These are phyloP conservation scores for Scyliorhinus canicula DNA, from an alignment of 2,797 vertebrate species.

Conservation along the genomic window DNA sequence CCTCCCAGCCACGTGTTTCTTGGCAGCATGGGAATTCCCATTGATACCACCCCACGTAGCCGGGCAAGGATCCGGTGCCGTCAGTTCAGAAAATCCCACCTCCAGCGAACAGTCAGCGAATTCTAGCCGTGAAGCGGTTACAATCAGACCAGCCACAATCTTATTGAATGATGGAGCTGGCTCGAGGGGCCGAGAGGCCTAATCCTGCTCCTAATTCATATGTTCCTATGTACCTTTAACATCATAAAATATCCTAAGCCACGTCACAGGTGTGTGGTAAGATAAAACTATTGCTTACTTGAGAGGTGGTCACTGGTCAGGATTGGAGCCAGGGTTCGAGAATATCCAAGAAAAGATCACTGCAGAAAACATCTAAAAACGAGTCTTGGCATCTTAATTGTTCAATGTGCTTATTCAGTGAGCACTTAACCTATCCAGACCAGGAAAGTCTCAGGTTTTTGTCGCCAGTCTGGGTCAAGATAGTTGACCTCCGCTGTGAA, in stretches of 20 bases:
- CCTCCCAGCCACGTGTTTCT: no score
- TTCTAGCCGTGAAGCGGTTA: no score
- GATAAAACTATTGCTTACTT: neutral
- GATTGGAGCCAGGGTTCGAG: neutral
- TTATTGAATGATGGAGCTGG: no score
- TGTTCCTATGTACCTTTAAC: no score
- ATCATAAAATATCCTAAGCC: neutral
- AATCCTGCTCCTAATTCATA: no score
- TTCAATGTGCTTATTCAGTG: neutral
- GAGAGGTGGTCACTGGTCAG: neutral
- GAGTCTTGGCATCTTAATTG: neutral
- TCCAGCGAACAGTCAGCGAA: no score
- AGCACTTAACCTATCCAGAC: neutral
- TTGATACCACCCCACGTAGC: no score
- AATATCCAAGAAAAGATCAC: neutral
- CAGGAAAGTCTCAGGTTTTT: neutral
- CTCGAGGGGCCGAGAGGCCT: no score
- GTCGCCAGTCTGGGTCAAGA: neutral
- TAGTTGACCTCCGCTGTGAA: neutral
- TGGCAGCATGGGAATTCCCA: no score
- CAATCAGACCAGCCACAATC: no score
- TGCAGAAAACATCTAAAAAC: neutral
- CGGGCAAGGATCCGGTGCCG: no score
- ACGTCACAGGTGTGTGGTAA: neutral
- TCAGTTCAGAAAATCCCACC: no score